These are phyloP conservation scores for Graptemys geographica DNA, from an alignment of 2,797 vertebrate species.

Conservation along the genomic window DNA sequence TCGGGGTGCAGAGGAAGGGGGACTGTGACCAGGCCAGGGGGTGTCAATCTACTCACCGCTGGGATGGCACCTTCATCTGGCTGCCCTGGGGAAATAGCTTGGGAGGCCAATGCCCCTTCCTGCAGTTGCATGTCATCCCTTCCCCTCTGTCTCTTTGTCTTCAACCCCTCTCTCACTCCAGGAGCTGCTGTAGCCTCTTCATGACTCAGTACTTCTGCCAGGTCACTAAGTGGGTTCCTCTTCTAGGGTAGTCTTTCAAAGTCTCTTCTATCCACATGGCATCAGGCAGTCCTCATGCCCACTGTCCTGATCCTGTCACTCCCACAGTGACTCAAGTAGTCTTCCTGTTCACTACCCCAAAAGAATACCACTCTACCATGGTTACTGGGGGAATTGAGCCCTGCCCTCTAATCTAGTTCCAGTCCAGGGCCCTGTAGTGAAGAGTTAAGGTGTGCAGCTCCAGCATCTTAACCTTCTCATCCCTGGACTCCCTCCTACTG, in stretches of 20 bases:
- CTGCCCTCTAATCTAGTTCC: neutral
- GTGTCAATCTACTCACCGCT: neutral
- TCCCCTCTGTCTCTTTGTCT: neutral
- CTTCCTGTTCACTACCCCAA: neutral
- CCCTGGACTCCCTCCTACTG: neutral
- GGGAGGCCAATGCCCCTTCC: neutral
- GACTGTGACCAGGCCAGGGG: neutral
- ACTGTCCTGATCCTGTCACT: neutral
- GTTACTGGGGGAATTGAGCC: neutral
- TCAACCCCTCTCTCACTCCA: neutral
- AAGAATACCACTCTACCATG: neutral
- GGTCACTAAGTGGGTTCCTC: neutral
- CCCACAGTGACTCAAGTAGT: neutral
- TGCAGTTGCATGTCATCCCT: neutral
- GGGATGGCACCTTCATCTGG: neutral
- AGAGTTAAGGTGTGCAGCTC: neutral
- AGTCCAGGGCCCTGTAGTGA: neutral
- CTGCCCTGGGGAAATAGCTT: neutral
- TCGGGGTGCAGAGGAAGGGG: neutral
- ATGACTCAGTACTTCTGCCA: neutral
- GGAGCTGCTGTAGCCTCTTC: neutral
- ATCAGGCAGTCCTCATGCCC: neutral
- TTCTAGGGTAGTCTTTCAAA: neutral
- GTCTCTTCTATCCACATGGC: neutral
- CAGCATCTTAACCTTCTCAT: neutral